Evolutionary conservation across 1,140 invertebrate genomes (phyloP).

Genomic region (Diorhabda sublineata): DNA sequence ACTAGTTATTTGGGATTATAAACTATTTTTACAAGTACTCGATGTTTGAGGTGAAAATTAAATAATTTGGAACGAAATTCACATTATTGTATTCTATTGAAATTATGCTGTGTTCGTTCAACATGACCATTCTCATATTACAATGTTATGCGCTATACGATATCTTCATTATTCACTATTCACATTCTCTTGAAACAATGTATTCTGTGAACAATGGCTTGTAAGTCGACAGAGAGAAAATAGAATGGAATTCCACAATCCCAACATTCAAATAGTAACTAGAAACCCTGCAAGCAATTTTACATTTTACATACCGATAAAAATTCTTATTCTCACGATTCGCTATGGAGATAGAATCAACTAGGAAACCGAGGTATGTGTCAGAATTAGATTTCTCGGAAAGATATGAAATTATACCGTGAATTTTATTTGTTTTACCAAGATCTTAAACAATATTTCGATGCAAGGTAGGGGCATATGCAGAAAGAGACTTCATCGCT

Average conservation of each 20-base stretch:
- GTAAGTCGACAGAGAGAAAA: background rate
- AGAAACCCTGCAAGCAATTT: background rate
- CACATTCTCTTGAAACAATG: background rate
- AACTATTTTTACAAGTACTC: too few species aligned
- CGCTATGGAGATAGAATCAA: background rate
- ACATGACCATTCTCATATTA: background rate
- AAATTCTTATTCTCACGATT: background rate
- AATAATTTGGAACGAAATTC: too few species aligned
- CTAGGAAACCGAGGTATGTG: background rate
- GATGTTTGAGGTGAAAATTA: too few species aligned
- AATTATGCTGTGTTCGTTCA: too few species aligned
- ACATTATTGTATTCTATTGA: too few species aligned
- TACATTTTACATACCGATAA: background rate
- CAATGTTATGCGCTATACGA: too few species aligned
- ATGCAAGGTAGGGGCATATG: too few species aligned
- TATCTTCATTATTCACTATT: background rate
- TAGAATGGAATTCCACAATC: background rate
- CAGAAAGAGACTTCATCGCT: too few species aligned
- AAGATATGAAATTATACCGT: slow-evolving; percentile 3
- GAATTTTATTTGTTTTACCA: background rate
- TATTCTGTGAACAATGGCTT: background rate
- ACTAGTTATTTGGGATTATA: too few species aligned
- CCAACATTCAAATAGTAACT: background rate
- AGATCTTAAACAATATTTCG: too few species aligned
- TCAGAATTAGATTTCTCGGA: background rate